phyloP scores from a whole-genome alignment of 30 jellyfish, hydroid and myxozoan species.

The Cassiopea xamachana region DNA sequence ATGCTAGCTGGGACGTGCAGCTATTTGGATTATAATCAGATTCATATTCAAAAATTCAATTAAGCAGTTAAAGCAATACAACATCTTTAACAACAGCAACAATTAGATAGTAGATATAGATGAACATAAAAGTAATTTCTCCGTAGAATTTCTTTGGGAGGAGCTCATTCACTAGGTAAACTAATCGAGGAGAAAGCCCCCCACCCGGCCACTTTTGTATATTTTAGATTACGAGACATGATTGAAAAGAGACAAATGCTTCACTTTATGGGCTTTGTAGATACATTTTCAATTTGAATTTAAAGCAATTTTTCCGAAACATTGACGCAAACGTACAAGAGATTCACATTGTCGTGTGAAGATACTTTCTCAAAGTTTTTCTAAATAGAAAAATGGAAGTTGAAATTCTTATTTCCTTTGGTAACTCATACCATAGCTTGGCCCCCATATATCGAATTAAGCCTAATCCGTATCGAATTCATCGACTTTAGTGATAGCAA shows the following conservation, averaged over 20 bases:
- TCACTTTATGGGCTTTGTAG: background rate
- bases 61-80: background rate
- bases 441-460: constrained; percentile 15
- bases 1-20: too few relatives aligned
- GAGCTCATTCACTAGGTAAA: constrained; percentile 9
- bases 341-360: constrained; percentile 7
- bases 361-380: background rate
- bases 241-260: background rate
- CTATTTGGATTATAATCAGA: too few relatives aligned
- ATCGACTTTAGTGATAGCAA: too few relatives aligned
- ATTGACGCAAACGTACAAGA: too few relatives aligned
- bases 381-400: background rate
- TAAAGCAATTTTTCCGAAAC: background rate
- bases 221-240: background rate
- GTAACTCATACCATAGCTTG: constrained; percentile 15
- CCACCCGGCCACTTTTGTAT: background rate
- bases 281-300: background rate
- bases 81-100: background rate
- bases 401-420: constrained; percentile 8
- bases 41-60: too few relatives aligned
- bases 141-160: constrained; percentile 5
- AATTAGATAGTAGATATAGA: background rate
- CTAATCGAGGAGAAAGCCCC: constrained; percentile 6
- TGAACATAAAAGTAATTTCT: background rate
- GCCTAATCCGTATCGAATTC: constrained; percentile 5